Evolutionary conservation across 2,888 invertebrate genomes (phyloP), one percentile per base, ranked within the genome.

Genomic region (Vanessa cardui): DNA sequence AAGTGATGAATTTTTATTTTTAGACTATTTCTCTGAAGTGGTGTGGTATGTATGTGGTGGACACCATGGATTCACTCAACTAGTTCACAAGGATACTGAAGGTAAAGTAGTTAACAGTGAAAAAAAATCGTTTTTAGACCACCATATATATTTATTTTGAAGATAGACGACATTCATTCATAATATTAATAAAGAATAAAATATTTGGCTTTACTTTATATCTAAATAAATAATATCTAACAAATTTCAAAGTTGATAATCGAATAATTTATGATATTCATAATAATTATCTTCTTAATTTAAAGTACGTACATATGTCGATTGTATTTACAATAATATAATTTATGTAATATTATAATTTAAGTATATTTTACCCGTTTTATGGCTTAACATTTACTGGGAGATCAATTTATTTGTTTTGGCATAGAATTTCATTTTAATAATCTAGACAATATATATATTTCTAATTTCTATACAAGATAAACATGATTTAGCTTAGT

Each of bases 131-230:
- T 39, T 49, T 21, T 31, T 64, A 50, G 52, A 50, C 59, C 58
- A 59, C 44, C 45, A 64, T 64, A 49, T 64, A 64, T 59, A 59
- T 58, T 50, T 44, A 64, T 39, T 39, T 44, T 64, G 59, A 33
- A 59, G 45, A 39, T 58, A 50, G 65, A 65, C 64, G 59, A 59
- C 59, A 49, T 59, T 44, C 6, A 47, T 50, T 26, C 26, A 26
- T 26, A 26, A 44, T 18, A 49, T 60, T 54, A 60, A 65, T 16
- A 54, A 16, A 45, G 46, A 66, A 46, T 63, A 64, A 70, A 64
- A 58, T 58, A 63, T 70, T 67, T 70, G 70, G 67, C 70, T 61
- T 67, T 58, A 56, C 44, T 49, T 39, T 65, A 46, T 1, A 39
- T 12, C 39, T 39, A 39, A n/a, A 39, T 39, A 54, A 5, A 16